Conservation (phyloP, 2,888 invertebrate species). For the Pterostichus niger region DNA sequence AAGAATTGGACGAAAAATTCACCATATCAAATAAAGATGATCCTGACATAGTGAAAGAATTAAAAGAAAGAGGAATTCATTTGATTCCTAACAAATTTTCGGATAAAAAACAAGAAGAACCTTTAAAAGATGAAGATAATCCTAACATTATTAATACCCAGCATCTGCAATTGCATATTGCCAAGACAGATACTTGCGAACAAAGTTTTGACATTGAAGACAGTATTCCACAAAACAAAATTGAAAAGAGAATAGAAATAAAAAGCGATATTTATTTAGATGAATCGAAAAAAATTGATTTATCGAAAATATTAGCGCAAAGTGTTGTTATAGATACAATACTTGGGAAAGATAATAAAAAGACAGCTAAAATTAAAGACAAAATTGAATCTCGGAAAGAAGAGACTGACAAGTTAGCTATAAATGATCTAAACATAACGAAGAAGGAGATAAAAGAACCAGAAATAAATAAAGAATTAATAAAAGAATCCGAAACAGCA, state of each 20-base stretch:
- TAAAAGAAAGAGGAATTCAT: slow-evolving; percentile 74
- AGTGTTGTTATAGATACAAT: slow-evolving; percentile 43
- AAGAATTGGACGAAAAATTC: slow-evolving; percentile 61
- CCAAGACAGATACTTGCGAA: neutral
- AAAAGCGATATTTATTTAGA: slow-evolving; percentile 54
- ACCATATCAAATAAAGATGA: slow-evolving; percentile 67
- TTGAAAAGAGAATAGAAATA: slow-evolving; percentile 49
- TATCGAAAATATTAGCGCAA: slow-evolving; percentile 45
- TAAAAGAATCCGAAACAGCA: neutral
- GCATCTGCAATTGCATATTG: neutral
- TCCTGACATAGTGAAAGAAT: slow-evolving; percentile 72
- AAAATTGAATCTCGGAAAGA: neutral
- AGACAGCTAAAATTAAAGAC: slow-evolving; percentile 5
- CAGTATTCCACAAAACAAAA: slow-evolving; percentile 31
- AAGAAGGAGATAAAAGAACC: slow-evolving; percentile 1
- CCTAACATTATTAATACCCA: neutral
- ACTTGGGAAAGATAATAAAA: slow-evolving; percentile 22
- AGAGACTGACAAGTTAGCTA: neutral
- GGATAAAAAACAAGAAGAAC: slow-evolving; percentile 25
- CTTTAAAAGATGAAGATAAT: slow-evolving; percentile 37
- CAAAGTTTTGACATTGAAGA: slow-evolving; percentile 25
- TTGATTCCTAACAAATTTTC: slow-evolving; percentile 72
- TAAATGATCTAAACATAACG: neutral
- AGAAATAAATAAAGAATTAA: neutral
- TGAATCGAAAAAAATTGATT: slow-evolving; percentile 44